Evolutionary conservation across 1,140 invertebrate species (phyloP).

Genomic region (Agraylea sexmaculata): DNA sequence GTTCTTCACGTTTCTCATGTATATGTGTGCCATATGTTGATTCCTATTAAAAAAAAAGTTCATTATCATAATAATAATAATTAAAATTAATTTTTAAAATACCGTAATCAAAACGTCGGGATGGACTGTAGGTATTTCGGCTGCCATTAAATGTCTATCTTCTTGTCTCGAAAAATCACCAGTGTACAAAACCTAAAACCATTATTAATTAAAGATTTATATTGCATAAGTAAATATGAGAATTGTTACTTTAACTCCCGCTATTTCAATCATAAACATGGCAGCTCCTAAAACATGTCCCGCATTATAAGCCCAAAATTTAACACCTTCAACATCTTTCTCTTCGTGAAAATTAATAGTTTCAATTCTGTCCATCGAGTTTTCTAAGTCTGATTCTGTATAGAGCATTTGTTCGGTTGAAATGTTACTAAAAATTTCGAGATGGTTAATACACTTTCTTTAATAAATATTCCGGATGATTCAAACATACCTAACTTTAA

Average conservation of each 20-base stretch:
- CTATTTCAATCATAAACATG: conserved; percentile 99
- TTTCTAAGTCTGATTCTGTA: conserved; percentile 92
- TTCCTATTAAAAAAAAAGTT: conserved; percentile 48
- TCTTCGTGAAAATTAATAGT: conserved; percentile 98
- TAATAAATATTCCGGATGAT: not conserved
- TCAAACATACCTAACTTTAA: conserved; percentile 88
- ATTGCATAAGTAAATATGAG: not conserved
- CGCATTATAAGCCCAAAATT: conserved; percentile 98
- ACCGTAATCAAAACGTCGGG: conserved; percentile 95
- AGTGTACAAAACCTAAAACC: conserved; percentile 78
- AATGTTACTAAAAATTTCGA: conserved; percentile 63
- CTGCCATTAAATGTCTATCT: conserved; percentile 97
- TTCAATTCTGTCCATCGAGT: conserved; percentile 98
- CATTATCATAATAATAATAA: conserved; percentile 2
- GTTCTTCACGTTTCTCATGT: conserved; percentile 94
- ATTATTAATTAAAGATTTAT: not conserved
- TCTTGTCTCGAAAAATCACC: conserved; percentile 98
- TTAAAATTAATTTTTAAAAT: conserved; percentile 13
- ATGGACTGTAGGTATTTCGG: conserved; percentile 90
- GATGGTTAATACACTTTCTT: not conserved
- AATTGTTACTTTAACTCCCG: conserved; percentile 70
- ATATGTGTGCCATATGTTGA: conserved; percentile 99
- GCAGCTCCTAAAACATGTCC: conserved; percentile 98
- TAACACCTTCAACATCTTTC: conserved; percentile 91
- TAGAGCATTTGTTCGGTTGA: conserved; percentile 96